phyloP scores from a whole-genome alignment of 2,113 vertebrate genomes.

The Pelobates fuscus region DNA sequence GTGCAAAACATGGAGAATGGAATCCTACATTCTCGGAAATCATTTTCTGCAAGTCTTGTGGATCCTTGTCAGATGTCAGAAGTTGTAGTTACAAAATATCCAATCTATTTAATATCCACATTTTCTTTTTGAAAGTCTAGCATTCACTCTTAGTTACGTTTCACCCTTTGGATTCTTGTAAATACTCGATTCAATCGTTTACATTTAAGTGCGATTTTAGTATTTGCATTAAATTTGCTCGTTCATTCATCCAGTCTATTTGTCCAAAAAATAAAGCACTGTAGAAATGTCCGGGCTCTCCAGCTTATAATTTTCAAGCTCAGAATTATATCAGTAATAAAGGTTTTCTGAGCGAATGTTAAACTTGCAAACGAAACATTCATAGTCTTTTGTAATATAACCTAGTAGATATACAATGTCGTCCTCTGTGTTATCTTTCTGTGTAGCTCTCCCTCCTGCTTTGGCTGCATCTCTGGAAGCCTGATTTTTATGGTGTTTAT shows the following conservation, averaged over 20 bases:
- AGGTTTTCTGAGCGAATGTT: slow-evolving; percentile 25
- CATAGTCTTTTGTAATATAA: not conserved
- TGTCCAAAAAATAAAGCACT: slow-evolving; percentile 11
- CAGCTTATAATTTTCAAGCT: slow-evolving; percentile 33
- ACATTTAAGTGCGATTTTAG: not conserved
- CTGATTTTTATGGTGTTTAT: not conserved
- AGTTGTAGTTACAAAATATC: no score
- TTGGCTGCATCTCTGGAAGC: not conserved
- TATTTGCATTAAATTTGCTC: not conserved
- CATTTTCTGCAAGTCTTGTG: no score
- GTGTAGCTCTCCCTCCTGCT: not conserved
- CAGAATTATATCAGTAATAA: slow-evolving; percentile 29
- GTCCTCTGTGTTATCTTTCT: not conserved
- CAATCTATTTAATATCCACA: no score
- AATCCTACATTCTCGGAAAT: no score
- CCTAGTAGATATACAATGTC: slow-evolving; percentile 4
- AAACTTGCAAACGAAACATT: slow-evolving; percentile 20
- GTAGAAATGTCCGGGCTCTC: not conserved
- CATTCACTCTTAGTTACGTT: no score
- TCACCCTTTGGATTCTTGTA: not conserved
- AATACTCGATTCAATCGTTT: not conserved
- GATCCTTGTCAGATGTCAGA: no score
- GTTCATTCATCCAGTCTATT: slow-evolving; percentile 10
- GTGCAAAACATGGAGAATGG: no score
- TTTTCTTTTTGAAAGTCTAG: no score